Evolutionary conservation across 2,797 vertebrate species (phyloP).

Genomic region (Dromococcyx pavoninus): DNA sequence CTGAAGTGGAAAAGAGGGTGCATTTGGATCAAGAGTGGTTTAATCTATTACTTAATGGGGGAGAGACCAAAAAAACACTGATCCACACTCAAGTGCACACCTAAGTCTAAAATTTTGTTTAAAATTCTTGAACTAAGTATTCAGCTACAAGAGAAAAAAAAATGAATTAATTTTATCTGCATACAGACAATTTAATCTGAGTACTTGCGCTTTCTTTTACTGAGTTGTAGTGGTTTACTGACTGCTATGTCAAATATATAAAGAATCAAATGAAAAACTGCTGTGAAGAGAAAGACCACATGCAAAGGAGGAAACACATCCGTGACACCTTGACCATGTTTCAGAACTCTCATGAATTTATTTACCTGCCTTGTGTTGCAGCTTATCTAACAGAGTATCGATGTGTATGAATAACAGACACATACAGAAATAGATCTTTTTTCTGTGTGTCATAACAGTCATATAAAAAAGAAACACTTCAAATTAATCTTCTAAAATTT

Average conservation of each 20-base stretch:
- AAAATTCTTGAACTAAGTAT: background rate
- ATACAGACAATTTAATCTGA: background rate
- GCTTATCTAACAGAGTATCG: background rate
- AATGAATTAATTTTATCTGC: background rate
- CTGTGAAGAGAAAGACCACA: background rate
- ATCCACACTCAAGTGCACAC: background rate
- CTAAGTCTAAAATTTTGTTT: background rate
- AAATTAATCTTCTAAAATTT: background rate
- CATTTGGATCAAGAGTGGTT: background rate
- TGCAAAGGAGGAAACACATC: background rate
- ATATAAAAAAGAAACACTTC: background rate
- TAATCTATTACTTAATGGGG: background rate
- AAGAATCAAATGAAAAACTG: background rate
- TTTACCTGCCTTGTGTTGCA: background rate
- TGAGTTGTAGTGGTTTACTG: background rate
- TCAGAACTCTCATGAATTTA: background rate
- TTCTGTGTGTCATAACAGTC: background rate
- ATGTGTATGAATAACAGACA: background rate
- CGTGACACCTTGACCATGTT: background rate
- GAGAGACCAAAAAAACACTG: background rate
- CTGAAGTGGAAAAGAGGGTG: background rate
- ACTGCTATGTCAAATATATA: background rate
- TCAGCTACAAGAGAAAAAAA: background rate
- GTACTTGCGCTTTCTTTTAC: background rate
- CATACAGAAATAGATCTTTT: background rate